Evolutionary conservation across 2,113 vertebrate species (phyloP), one percentile per base, ranked within the genome.

Genomic region (Brachypodius melanocephalos): DNA sequence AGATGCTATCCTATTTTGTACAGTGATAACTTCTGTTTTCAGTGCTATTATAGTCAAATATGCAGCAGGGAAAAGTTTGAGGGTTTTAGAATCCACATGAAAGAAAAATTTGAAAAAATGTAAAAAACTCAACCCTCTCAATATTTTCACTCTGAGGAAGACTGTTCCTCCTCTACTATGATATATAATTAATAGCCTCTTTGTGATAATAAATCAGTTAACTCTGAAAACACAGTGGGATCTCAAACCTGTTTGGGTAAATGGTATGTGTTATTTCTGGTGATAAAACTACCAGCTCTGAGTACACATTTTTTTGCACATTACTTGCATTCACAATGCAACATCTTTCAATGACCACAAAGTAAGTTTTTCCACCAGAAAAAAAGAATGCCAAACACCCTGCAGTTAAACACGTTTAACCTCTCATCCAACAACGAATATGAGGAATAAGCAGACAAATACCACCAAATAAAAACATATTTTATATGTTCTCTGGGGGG

Each of bases 291-390:
- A 48, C 36, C 11, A 4, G 10, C 45, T 89, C 87, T 0, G 1
- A 61, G 29, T 19, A 63, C 1, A 52, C 3, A 6, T 45, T 49
- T 85, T 85, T 76, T 55, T 66, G 54, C 18, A 71, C 28, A 6
- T 40, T 49, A 66, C 46, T 57, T 81, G 43, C 24, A 82, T 45
- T 78, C 40, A 72, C 0, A 0, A 78, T 18, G 12, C 0, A 2
- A 38, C 14, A 21, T 59, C 69, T 91, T 89, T 48, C 69, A 78
- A 17, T 26, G 2, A 57, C 29, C 1, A 2, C 5, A 74, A 74
- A 72, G 49, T 2, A 58, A 38, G 6, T 6, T 78, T 75, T 67
- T 52, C 31, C 48, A 48, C 3, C 21, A 81, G 28, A 17, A 61
- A 45, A 59, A 32, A 48, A n/a, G 3, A 32, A 38, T 20, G 52